A percentile compares a stretch with the other conserved stretches of the same genome.
phyloP scores from a whole-genome alignment of 2,888 invertebrate genomes.

The Pachliopta kotzebuea region DNA sequence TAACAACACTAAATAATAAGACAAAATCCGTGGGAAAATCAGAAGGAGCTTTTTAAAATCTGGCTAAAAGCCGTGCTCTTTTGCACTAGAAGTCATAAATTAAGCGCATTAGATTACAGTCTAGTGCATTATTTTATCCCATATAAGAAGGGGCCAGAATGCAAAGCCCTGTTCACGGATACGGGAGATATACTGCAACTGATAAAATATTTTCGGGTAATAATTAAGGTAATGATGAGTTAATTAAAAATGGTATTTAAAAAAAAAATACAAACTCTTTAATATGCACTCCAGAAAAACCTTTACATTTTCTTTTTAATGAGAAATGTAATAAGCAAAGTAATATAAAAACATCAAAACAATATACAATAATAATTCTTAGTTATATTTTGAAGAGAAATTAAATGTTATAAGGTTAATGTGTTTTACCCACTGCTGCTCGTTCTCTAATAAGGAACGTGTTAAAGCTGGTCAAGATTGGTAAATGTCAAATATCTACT shows the following conservation, averaged over 20 bases:
- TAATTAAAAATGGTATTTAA: too few relatives aligned
- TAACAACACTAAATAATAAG: constrained; percentile 51
- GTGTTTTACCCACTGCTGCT: too few relatives aligned
- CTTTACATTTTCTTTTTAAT: too few relatives aligned
- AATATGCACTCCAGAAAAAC: neutral
- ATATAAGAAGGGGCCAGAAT: constrained; percentile 34
- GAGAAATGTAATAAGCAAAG: too few relatives aligned
- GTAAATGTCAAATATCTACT: too few relatives aligned
- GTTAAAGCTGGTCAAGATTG: too few relatives aligned
- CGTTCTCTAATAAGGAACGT: too few relatives aligned
- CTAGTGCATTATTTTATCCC: constrained; percentile 43
- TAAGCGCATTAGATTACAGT: constrained; percentile 54
- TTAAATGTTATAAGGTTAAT: too few relatives aligned
- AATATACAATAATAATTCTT: too few relatives aligned
- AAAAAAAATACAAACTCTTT: neutral
- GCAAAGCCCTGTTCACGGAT: constrained; percentile 11
- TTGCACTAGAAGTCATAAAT: constrained; percentile 50
- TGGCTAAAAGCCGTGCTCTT: constrained; percentile 47
- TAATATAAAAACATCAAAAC: too few relatives aligned
- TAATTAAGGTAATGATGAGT: constrained; percentile 10
- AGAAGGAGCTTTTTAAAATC: constrained; percentile 63
- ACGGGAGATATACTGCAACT: constrained; percentile 2
- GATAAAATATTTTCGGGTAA: constrained; percentile 23
- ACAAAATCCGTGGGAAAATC: constrained; percentile 69
- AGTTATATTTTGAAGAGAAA: too few relatives aligned